Base-by-base conservation (phyloP, 2,888 invertebrate genomes). In the Torymus auratus region DNA sequence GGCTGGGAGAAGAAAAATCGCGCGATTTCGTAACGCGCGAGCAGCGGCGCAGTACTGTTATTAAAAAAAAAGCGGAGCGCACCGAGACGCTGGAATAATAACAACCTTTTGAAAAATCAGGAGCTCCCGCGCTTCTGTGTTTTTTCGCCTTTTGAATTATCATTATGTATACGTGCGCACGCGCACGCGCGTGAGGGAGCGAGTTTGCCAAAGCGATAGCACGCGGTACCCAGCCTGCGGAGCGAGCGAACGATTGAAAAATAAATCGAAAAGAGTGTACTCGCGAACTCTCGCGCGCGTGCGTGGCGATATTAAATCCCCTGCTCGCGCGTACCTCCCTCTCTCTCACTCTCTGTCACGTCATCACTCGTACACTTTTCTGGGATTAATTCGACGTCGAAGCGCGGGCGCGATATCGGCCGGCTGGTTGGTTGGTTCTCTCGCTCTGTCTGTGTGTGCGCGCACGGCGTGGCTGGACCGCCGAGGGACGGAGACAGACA, bases 381-480 rank as follows among this genome's bases (percentile, higher is more conserved):
- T 87, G 83, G 85, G 86, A 87, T 89, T 89, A 89, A 89, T 88
- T 89, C 88, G 86, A 88, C 87, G 86, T 85, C 85, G 85, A 85
- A 84, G 84, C 28, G 28, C 28, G 28, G 28, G 28, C 28, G 28
- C 85, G 87, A 75, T 75, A 82, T 82, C 83, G 81, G 81, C 85
- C 83, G 83, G 20, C 65, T 65, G 61, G 53, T 55, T 17, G 61
- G 68, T 28, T 28, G 28, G 28, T 28, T 28, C 5, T 3, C 7
- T 28, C 28, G 1, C 28, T 28, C 28, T 28, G 5, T 28, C 5
- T 28, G 5, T 28, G 7, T 28, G 7, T 28, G 7, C 7, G 28
- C 28, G 28, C 28, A 28, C 28, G 7, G 28, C 28, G 3, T 28
- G 28, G 3, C 28, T 28, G 28, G 28, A 28, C 28, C 28, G 52